A percentile compares a stretch with the other conserved stretches of the same genome.
Evolutionary conservation across 1,140 invertebrate species (phyloP).

Genomic region (Orchestia grillus): DNA sequence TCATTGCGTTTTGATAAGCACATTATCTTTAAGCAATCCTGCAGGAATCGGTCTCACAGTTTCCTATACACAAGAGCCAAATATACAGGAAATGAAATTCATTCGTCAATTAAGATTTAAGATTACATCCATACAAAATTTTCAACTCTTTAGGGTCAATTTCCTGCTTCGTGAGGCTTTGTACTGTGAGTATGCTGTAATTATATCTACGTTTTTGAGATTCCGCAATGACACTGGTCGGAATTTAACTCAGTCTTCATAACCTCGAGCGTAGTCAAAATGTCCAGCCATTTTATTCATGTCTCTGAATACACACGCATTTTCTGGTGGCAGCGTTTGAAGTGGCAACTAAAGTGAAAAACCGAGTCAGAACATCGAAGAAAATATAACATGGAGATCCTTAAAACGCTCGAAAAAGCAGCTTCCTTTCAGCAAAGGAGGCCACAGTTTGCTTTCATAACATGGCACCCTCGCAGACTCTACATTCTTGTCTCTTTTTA

Average conservation of each 20-base stretch:
- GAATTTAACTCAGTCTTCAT: background rate
- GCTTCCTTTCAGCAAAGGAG: background rate
- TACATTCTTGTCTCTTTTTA: background rate
- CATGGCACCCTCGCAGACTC: background rate
- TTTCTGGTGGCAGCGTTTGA: background rate
- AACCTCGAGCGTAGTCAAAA: background rate
- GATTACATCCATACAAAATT: background rate
- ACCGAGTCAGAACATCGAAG: background rate
- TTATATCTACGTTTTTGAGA: background rate
- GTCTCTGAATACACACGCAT: background rate
- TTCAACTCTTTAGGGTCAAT: background rate
- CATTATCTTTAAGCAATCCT: too few relatives aligned
- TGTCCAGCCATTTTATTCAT: background rate
- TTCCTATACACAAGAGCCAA: too few relatives aligned
- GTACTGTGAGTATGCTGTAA: background rate
- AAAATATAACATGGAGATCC: background rate
- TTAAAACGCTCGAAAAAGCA: background rate
- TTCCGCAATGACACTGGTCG: background rate
- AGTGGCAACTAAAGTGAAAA: background rate
- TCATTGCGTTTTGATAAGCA: too few relatives aligned
- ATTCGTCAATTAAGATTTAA: too few relatives aligned
- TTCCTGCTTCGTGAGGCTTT: background rate
- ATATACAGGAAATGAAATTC: background rate
- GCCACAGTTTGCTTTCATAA: background rate
- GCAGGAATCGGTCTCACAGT: too few relatives aligned